Conservation (phyloP, 2,113 vertebrate genomes). For the Pangasianodon gigas region DNA sequence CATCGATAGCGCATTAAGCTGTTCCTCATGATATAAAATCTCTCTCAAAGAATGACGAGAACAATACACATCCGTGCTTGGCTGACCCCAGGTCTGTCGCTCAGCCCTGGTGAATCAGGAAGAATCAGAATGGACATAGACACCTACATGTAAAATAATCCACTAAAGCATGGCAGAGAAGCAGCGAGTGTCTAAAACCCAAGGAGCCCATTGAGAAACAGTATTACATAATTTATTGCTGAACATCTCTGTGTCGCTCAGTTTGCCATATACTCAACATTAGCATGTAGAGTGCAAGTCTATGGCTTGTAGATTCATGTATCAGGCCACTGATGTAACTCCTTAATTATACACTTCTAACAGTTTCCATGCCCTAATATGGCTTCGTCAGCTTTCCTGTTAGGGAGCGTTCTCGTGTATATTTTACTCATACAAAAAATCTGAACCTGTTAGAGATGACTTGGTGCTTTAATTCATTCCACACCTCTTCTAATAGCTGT, state of each 20-base stretch:
- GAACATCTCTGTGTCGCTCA: slow-evolving; percentile 51
- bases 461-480: slow-evolving; percentile 62
- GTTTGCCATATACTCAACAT: not conserved
- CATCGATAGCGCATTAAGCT: slow-evolving; percentile 38
- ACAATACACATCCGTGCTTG: slow-evolving; percentile 45
- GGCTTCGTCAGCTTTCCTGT: slow-evolving; percentile 9
- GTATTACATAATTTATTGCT: slow-evolving; percentile 70
- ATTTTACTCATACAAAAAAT: slow-evolving; percentile 46
- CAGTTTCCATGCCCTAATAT: not conserved
- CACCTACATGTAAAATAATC: slow-evolving; percentile 70
- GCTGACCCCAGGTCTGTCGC: slow-evolving; percentile 48
- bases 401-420: not conserved
- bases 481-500: slow-evolving; percentile 55
- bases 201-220: slow-evolving; percentile 71
- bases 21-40: slow-evolving; percentile 43
- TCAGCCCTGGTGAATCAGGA: slow-evolving; percentile 27
- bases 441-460: slow-evolving; percentile 58
- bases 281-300: slow-evolving; percentile 33
- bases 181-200: slow-evolving; percentile 65
- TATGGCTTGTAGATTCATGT: not conserved
- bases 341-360: not conserved
- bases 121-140: slow-evolving; percentile 64
- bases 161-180: slow-evolving; percentile 56
- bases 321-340: not conserved
- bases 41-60: slow-evolving; percentile 34